Evolutionary conservation across 2,888 invertebrate genomes (phyloP).

Genomic region (Cancer borealis): DNA sequence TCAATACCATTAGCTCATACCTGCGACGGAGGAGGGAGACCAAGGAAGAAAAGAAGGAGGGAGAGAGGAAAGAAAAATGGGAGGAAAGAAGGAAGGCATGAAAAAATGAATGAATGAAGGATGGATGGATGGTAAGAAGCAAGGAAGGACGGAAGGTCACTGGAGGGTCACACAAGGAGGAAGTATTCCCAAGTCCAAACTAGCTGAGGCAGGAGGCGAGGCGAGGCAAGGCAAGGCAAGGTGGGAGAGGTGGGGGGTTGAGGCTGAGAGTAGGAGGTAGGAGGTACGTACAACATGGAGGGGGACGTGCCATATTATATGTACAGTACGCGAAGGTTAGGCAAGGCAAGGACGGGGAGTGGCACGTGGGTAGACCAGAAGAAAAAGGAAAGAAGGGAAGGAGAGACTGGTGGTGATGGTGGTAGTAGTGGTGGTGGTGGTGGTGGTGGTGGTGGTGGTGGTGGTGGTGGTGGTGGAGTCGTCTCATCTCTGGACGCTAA

Average conservation of each 20-base stretch:
- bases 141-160: background rate
- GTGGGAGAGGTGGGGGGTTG: no score
- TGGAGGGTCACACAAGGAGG: no score
- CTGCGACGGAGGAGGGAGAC: background rate
- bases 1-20: constrained; percentile 5
- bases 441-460: background rate
- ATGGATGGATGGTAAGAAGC: background rate
- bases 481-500: no score
- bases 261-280: no score
- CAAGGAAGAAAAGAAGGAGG: background rate
- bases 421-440: background rate
- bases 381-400: background rate
- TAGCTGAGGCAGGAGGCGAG: no score
- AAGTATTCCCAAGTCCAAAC: no score
- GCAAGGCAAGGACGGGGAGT: no score
- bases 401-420: background rate
- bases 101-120: background rate
- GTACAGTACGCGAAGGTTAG: no score
- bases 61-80: background rate
- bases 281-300: no score
- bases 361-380: background rate
- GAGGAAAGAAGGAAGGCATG: background rate
- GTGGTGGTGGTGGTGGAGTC: background rate
- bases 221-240: background rate
- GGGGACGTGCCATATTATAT: no score